Evolutionary conservation across 2,888 invertebrate genomes (phyloP).

Genomic region (Leptopilina syphax): DNA sequence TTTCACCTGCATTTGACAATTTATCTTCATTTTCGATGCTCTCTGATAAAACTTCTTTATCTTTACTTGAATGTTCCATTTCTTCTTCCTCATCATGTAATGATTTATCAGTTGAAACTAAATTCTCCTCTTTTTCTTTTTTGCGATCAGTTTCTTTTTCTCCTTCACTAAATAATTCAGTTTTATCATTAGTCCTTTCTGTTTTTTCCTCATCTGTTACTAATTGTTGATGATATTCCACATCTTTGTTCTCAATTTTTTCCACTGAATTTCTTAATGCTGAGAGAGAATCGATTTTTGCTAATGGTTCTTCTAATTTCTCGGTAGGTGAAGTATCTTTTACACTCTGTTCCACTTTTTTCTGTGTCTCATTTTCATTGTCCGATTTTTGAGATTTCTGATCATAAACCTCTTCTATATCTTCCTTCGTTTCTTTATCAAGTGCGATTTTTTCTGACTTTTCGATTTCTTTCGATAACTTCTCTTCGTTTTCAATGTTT

Average conservation of each 20-base stretch:
- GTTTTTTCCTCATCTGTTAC: not conserved
- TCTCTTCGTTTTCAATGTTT: too few relatives aligned
- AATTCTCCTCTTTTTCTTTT: conserved; percentile 17
- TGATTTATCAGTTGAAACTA: not conserved
- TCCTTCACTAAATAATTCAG: not conserved
- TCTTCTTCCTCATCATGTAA: conserved; percentile 26
- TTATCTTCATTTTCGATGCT: not conserved
- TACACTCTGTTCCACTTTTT: too few relatives aligned
- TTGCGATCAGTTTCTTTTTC: not conserved
- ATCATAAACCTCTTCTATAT: too few relatives aligned
- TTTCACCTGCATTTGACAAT: not conserved
- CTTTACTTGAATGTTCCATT: conserved; percentile 27
- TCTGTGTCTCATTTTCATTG: too few relatives aligned
- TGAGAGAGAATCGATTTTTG: not conserved
- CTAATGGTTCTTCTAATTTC: not conserved
- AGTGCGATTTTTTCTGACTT: too few relatives aligned
- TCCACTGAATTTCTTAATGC: not conserved
- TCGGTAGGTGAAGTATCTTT: too few relatives aligned
- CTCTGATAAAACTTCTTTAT: not conserved
- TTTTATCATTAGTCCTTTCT: not conserved
- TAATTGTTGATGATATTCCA: not conserved
- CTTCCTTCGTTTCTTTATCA: too few relatives aligned
- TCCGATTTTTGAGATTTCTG: too few relatives aligned
- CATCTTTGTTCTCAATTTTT: not conserved
- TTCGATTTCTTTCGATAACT: too few relatives aligned